phyloP scores from a whole-genome alignment of 2,797 vertebrate species.

The Poecilia gillii region DNA sequence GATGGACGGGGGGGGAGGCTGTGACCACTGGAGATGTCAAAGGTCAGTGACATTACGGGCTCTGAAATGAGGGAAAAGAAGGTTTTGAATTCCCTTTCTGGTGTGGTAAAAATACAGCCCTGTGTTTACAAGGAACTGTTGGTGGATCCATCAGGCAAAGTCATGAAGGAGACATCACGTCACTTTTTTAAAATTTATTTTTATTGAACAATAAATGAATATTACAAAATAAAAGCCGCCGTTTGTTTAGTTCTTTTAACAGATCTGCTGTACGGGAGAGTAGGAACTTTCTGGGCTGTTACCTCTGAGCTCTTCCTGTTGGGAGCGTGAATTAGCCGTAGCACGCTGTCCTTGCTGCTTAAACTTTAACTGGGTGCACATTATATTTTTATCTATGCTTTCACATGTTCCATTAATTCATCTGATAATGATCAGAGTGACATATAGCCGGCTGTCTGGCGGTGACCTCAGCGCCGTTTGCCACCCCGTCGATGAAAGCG shows the following conservation, averaged over 20 bases:
- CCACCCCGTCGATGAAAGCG: conserved; percentile 63
- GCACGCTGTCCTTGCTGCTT: conserved; percentile 22
- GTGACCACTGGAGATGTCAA: conserved; percentile 48
- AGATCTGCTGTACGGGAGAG: conserved; percentile 30
- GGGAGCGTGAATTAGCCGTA: conserved; percentile 11
- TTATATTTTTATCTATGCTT: conserved; percentile 43
- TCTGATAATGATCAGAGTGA: conserved; percentile 55
- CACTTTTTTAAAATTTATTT: conserved; percentile 85
- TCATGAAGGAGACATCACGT: conserved; percentile 83
- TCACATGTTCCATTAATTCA: conserved; percentile 32
- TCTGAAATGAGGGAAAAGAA: conserved; percentile 14
- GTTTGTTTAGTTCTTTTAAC: conserved; percentile 48
- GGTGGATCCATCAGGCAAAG: conserved; percentile 71
- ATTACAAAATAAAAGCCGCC: conserved; percentile 74
- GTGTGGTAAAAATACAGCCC: conserved; percentile 40
- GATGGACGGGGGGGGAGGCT: conserved; percentile 33
- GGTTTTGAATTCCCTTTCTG: conserved; percentile 54
- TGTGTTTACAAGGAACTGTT: conserved; percentile 75
- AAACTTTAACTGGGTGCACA: conserved; percentile 39
- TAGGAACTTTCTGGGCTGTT: conserved; percentile 50
- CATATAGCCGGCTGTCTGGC: conserved; percentile 62
- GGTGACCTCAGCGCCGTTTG: conserved; percentile 68
- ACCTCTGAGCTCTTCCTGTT: conserved; percentile 48
- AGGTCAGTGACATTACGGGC: conserved; percentile 46
- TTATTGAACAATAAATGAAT: conserved; percentile 86